Base-by-base conservation (phyloP, 2,113 vertebrate genomes). In the Daboia siamensis region DNA sequence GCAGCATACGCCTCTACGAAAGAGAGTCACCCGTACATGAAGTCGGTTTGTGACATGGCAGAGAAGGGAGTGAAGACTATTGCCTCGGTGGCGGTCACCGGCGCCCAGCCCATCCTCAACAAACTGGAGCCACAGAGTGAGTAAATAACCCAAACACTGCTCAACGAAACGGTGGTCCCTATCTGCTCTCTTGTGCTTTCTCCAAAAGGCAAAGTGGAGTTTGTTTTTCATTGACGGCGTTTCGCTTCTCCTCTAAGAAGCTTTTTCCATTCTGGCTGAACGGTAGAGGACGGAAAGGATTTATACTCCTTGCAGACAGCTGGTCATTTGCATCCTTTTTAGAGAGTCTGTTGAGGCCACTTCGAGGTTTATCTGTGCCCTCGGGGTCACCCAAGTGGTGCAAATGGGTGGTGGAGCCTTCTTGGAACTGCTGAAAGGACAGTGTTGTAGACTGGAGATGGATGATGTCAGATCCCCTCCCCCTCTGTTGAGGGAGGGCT, bases 41-140 rank as follows among this genome's bases (percentile, higher is more conserved):
- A 94, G 92, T 98, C 98, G 0, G 97, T 99, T 51, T 99, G 99
- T 46, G 95, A 95, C 0, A 98, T 10, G 0, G 98, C 99, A 0
- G 99, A 99, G 59, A 97, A 89, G 1, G 97, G 97, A 0, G 86
- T 97, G 39, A 97, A 52, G 95, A 96, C 96, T 0, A 95, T 97
- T 55, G 94, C 93, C 0, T 96, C 96, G 0, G 97, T 90, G 0
- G 98, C 98, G 0, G 95, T 95, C 87, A 98, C 97, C 0, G 98
- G 98, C 4, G 98, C 98, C 9, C 98, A 98, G 94, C 99, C 99
- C 86, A 94, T 99, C 80, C 93, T 99, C 94, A 96, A 97, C 95
- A 98, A 97, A 20, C 97, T 99, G 93, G 98, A 99, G 92, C 98
- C 99, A 0, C 98, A 99, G 94, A 96, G 99, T 99, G 94, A 97